phyloP scores from a whole-genome alignment of 2,113 vertebrate species.

The Brevimyrus niger region DNA sequence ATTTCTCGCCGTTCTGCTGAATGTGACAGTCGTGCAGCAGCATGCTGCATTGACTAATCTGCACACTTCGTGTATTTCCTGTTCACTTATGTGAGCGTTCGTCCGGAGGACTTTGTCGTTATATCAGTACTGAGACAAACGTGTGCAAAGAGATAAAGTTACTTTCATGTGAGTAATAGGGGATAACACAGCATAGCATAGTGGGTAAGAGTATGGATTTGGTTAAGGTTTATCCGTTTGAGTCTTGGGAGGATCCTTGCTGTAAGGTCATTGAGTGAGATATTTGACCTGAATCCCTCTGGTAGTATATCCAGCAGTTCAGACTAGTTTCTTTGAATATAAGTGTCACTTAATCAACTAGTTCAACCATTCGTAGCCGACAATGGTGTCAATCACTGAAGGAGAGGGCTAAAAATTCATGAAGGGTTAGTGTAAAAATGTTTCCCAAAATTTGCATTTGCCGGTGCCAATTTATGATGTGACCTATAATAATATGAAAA shows the following conservation, averaged over 20 bases:
- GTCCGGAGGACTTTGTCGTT: neutral
- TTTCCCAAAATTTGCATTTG: neutral
- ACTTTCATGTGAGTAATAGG: neutral
- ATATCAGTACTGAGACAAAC: neutral
- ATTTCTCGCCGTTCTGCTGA: neutral
- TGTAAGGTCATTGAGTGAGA: neutral
- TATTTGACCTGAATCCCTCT: neutral
- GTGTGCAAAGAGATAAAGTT: neutral
- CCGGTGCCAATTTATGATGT: neutral
- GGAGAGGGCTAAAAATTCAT: neutral
- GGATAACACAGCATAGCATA: neutral
- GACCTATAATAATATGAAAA: neutral
- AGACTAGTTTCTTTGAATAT: neutral
- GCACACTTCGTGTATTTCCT: neutral
- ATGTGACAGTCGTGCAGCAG: neutral
- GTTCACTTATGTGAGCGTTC: neutral
- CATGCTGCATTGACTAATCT: neutral
- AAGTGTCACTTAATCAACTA: neutral
- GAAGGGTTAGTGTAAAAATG: neutral
- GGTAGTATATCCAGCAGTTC: neutral
- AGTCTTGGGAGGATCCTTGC: neutral
- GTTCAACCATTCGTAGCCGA: neutral
- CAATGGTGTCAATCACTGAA: neutral
- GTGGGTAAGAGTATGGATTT: neutral
- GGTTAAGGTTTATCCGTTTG: neutral